Conservation (phyloP, 1,140 invertebrate genomes). For the Ceratosolen fusciceps region DNA sequence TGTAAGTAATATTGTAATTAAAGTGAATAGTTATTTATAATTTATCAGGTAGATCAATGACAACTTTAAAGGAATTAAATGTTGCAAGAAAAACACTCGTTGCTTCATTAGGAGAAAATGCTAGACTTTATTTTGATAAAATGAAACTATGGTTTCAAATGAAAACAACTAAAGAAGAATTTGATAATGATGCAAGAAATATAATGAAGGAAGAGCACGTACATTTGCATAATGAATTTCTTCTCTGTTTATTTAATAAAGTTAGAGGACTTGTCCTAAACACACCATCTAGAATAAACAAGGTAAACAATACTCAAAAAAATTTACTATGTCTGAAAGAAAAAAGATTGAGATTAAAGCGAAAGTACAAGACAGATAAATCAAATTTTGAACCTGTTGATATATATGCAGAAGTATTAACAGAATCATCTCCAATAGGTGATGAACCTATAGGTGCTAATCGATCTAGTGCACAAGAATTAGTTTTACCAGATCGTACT, state of each 20-base stretch:
- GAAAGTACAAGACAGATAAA: slow-evolving; percentile 76
- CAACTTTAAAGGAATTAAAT: slow-evolving; percentile 67
- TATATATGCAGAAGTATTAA: slow-evolving; percentile 68
- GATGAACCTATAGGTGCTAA: slow-evolving; percentile 70
- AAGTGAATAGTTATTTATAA: no score
- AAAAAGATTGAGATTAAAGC: slow-evolving; percentile 72
- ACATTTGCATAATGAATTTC: slow-evolving; percentile 86
- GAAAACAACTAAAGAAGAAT: slow-evolving; percentile 84
- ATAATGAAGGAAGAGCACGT: slow-evolving; percentile 80
- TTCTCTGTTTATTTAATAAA: slow-evolving; percentile 84
- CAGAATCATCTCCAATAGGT: slow-evolving; percentile 66
- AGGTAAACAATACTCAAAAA: slow-evolving; percentile 49
- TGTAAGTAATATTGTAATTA: no score
- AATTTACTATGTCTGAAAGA: slow-evolving; percentile 69
- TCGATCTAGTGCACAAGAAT: slow-evolving; percentile 76
- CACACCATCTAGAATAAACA: slow-evolving; percentile 67
- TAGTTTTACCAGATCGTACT: slow-evolving; percentile 82
- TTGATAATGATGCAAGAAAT: slow-evolving; percentile 81
- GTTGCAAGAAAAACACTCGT: slow-evolving; percentile 75
- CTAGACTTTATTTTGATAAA: slow-evolving; percentile 76
- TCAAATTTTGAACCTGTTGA: slow-evolving; percentile 76
- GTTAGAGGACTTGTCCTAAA: slow-evolving; percentile 78
- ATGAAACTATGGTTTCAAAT: slow-evolving; percentile 83
- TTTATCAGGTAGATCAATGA: slow-evolving; percentile 54
- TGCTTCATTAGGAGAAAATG: slow-evolving; percentile 77